Evolutionary conservation across 2,888 invertebrate genomes (phyloP).

Genomic region (Standfussiana lucernea): DNA sequence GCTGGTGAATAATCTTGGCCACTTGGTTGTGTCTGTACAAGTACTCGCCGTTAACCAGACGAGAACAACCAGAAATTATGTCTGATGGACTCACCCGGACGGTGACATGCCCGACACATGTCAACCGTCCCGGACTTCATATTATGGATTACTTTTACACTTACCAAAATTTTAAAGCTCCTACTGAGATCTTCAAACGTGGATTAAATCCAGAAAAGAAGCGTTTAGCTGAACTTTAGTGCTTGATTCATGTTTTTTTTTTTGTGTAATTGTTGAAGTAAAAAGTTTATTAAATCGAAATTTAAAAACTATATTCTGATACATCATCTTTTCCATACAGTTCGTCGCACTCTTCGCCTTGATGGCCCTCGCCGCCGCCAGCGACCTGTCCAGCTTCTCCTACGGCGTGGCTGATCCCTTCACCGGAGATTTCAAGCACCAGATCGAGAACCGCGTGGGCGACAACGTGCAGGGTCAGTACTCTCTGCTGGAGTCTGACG

Average conservation of each 20-base stretch:
- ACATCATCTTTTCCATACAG: slow-evolving; percentile 60
- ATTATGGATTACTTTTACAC: too few species aligned
- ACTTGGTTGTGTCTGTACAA: too few species aligned
- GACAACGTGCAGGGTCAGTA: slow-evolving; percentile 74
- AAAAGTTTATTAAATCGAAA: not conserved
- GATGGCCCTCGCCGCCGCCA: slow-evolving; percentile 74
- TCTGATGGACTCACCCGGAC: too few species aligned
- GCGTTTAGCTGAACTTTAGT: too few species aligned
- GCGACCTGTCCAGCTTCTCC: slow-evolving; percentile 83
- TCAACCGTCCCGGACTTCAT: too few species aligned
- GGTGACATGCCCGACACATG: too few species aligned
- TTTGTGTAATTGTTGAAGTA: too few species aligned
- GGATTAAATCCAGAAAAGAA: not conserved
- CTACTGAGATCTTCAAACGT: not conserved
- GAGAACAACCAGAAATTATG: too few species aligned
- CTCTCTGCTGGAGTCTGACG: slow-evolving; percentile 87
- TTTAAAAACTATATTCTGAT: not conserved
- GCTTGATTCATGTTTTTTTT: too few species aligned
- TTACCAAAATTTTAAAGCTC: too few species aligned
- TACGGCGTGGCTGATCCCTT: slow-evolving; percentile 88
- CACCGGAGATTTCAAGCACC: slow-evolving; percentile 89
- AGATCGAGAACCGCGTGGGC: slow-evolving; percentile 78
- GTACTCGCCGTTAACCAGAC: too few species aligned
- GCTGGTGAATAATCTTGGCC: too few species aligned
- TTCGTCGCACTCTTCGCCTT: slow-evolving; percentile 79